Conservation (phyloP, 2,113 vertebrate species). For the Aldabrachelys gigantea region DNA sequence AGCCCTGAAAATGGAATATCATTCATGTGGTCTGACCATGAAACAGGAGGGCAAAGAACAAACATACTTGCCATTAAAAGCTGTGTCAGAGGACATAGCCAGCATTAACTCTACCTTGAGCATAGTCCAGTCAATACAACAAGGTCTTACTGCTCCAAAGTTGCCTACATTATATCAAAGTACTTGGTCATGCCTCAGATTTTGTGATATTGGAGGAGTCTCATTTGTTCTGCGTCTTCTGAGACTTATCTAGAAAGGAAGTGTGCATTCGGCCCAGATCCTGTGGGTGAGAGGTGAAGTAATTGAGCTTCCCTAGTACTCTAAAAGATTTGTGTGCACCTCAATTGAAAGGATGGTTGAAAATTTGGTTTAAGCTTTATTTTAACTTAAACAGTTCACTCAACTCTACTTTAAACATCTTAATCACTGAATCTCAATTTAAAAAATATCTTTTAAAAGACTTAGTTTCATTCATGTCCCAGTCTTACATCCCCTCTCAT, state of each 20-base stretch:
- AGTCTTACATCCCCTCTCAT: not conserved
- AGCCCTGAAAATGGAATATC: not conserved
- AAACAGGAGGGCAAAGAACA: not conserved
- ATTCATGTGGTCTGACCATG: slow-evolving; percentile 10
- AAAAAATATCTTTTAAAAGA: not conserved
- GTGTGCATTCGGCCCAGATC: too few relatives aligned
- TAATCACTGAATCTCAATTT: not conserved
- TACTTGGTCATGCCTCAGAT: too few relatives aligned
- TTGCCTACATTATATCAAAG: too few relatives aligned
- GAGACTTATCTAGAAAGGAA: too few relatives aligned
- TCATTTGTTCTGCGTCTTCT: not conserved
- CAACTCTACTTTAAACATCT: not conserved
- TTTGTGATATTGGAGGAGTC: too few relatives aligned
- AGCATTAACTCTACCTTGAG: not conserved
- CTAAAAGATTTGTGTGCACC: too few relatives aligned
- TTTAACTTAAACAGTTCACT: not conserved
- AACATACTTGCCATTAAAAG: not conserved
- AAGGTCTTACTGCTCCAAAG: not conserved
- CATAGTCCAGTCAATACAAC: not conserved
- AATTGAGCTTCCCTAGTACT: too few relatives aligned
- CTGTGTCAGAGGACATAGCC: not conserved
- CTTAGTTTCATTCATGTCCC: not conserved
- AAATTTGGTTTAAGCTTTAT: not conserved
- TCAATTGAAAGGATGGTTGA: not conserved
- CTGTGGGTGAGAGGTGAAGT: too few relatives aligned